Base-by-base conservation (phyloP, 2,113 vertebrate genomes). In the Chlamydotis undulata region DNA sequence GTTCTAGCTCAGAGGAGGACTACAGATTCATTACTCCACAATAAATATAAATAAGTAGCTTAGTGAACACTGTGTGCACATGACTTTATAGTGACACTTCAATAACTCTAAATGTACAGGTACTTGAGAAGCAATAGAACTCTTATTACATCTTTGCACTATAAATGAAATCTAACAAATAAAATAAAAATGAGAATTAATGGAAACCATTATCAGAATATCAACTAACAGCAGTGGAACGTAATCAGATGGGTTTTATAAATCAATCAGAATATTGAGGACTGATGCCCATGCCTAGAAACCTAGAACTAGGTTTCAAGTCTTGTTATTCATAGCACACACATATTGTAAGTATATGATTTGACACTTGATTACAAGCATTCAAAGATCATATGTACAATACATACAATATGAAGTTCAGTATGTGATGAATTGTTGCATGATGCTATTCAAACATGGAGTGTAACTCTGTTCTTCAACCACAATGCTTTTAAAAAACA, bases 201-300 rank as follows among this genome's bases (percentile, higher is more conserved):
- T 47, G 92, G 49, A 83, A 93, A 79, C 16, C 60, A 52, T 56
- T 79, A 23, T 52, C 57, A 60, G 68, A 84, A 29, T 65, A 93
- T 43, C 45, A 87, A 60, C 25, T 61, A 83, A 76, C 37, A 87
- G 55, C 11, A 87, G 77, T 37, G 52, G 39, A 79, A 93, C 45
- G 35, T 39, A 95, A 91, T 35, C 50, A 94, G 76, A 89, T 18
- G 63, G 56, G 28, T 65, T 92, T 89, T 93, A 56, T 41, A 94
- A 93, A 93, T 67, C 74, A 84, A 70, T 94, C 67, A 83, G 80
- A 84, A 78, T 41, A 45, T 5, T 33, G 52, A 89, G 68, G 84
- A 95, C 90, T 92, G 83, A 96, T 29, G 60, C 19, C 67, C 83
- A 80, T 28, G 49, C 53, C 59, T 87, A 89, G 61, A 67, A 96